Evolutionary conservation across 2,797 vertebrate genomes (phyloP).

Genomic region (Diplodus puntazzo): DNA sequence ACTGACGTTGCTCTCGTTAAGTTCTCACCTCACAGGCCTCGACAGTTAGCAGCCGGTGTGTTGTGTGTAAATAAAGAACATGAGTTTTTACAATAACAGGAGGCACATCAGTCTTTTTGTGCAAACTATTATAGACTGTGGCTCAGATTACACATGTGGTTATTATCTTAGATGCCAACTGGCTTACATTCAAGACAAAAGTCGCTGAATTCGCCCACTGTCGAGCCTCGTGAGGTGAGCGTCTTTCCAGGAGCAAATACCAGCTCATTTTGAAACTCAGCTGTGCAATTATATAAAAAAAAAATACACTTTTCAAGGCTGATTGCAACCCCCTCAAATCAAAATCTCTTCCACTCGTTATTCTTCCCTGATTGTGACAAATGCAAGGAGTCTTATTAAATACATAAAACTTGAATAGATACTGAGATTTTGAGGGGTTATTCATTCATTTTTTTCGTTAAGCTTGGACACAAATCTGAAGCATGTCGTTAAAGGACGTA

Average conservation of each 20-base stretch:
- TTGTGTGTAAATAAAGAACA: conserved; percentile 53
- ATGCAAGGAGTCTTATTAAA: conserved; percentile 83
- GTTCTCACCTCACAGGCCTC: conserved; percentile 60
- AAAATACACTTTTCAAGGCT: conserved; percentile 57
- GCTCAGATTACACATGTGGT: conserved; percentile 34
- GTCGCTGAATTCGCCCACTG: not conserved
- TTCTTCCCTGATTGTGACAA: conserved; percentile 83
- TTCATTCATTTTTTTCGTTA: conserved; percentile 31
- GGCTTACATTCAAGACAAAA: not conserved
- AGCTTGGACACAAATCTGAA: conserved; percentile 77
- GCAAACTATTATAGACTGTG: conserved; percentile 64
- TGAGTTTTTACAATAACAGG: conserved; percentile 27
- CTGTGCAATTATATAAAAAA: conserved; percentile 82
- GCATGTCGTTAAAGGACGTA: conserved; percentile 61
- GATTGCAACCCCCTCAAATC: conserved; percentile 63
- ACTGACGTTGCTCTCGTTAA: conserved; percentile 74
- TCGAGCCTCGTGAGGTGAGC: conserved; percentile 46
- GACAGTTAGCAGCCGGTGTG: conserved; percentile 46
- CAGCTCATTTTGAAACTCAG: conserved; percentile 81
- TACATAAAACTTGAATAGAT: conserved; percentile 70
- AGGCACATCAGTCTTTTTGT: conserved; percentile 66
- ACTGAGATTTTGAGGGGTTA: conserved; percentile 69
- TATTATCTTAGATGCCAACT: conserved; percentile 35
- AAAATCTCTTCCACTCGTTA: conserved; percentile 77
- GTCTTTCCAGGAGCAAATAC: conserved; percentile 74